Evolutionary conservation across 1,140 invertebrate species (phyloP).

Genomic region (Plutomurus gul): DNA sequence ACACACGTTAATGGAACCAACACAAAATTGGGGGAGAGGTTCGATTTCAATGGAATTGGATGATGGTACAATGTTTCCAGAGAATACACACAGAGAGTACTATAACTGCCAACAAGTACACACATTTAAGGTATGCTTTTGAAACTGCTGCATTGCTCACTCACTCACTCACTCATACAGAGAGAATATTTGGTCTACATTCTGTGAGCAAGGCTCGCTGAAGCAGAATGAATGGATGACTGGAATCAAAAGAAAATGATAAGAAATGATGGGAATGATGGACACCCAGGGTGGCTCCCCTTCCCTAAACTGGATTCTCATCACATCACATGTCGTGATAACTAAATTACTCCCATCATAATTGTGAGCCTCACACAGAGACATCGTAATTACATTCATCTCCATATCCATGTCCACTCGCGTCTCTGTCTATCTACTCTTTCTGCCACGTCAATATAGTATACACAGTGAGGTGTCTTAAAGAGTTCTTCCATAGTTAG

Average conservation of each 20-base stretch:
- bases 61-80: no score
- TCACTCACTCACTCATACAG: no score
- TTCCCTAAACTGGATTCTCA: constrained; percentile 43
- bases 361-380: constrained; percentile 37
- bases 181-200: no score
- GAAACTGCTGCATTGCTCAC: no score
- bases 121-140: no score
- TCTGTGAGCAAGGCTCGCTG: not conserved
- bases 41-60: no score
- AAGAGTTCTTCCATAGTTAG: not conserved
- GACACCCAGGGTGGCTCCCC: constrained; percentile 37
- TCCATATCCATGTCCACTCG: not conserved
- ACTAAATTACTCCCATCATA: constrained; percentile 43
- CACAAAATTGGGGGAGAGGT: no score
- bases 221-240: constrained; percentile 17
- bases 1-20: no score
- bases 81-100: no score
- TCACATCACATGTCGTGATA: constrained; percentile 48
- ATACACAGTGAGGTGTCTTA: not conserved
- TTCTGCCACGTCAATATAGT: not conserved
- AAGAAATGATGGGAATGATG: constrained; percentile 35
- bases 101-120: no score
- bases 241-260: constrained; percentile 37
- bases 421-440: not conserved
- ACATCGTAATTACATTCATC: constrained; percentile 42